Percentiles rank a stretch among this genome's conserved stretches.
phyloP scores from a whole-genome alignment of 2,113 vertebrate species.

The Ptilorrhoa leucosticta region DNA sequence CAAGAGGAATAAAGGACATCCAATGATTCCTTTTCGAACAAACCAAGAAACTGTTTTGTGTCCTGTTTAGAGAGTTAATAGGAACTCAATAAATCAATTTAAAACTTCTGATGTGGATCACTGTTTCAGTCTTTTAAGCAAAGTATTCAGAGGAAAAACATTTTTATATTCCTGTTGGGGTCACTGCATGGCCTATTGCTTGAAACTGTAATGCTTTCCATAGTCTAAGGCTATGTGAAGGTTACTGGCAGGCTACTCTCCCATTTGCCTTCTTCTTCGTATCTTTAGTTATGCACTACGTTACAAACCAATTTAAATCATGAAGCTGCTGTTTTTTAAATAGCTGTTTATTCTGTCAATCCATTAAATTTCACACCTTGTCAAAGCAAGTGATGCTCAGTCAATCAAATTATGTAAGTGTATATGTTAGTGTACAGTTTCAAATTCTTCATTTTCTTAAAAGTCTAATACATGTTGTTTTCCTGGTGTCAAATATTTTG shows the following conservation, averaged over 20 bases:
- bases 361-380: not conserved
- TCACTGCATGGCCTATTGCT: not conserved
- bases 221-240: conserved; percentile 13
- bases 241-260: not conserved
- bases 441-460: not conserved
- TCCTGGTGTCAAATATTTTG: not conserved
- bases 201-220: not conserved
- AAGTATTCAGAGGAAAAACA: not conserved
- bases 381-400: not conserved
- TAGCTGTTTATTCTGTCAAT: not conserved
- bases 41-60: not conserved
- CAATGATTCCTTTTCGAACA: conserved; percentile 39
- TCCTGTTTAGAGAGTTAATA: conserved; percentile 17
- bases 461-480: not conserved
- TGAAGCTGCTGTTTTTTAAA: not conserved
- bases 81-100: conserved; percentile 15
- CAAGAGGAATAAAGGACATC: not conserved
- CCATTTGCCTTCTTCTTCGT: rapidly evolving
- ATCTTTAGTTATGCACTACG: not conserved
- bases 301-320: not conserved
- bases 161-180: not conserved
- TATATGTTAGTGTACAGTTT: not conserved
- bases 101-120: conserved; percentile 35
- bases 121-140: conserved; percentile 18
- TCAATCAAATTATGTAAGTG: not conserved